phyloP scores from a whole-genome alignment of 1,140 invertebrate species.

The Manduca sexta region DNA sequence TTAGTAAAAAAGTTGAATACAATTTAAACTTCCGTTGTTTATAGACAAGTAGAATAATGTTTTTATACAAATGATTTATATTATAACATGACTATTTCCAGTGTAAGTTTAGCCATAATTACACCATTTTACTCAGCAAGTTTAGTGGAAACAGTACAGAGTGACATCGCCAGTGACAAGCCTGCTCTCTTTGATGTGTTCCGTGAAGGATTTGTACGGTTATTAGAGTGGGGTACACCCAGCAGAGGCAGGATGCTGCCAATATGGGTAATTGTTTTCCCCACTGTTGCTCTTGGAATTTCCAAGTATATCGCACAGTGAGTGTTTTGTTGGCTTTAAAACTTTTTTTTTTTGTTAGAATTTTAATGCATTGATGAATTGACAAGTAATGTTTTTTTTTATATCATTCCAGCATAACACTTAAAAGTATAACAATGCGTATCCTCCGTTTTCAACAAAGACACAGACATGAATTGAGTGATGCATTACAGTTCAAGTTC shows the following conservation, averaged over 20 bases:
- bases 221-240: slow-evolving; percentile 85
- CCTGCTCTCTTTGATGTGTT: slow-evolving; percentile 94
- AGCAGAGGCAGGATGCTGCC: slow-evolving; percentile 90
- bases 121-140: slow-evolving; percentile 96
- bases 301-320: slow-evolving; percentile 79
- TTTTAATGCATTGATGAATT: too few species aligned
- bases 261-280: slow-evolving; percentile 89
- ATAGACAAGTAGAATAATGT: background rate
- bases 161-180: slow-evolving; percentile 95
- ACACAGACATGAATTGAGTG: slow-evolving; percentile 60
- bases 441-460: slow-evolving; percentile 62
- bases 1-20: too few species aligned
- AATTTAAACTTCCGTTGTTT: too few species aligned
- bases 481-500: slow-evolving; percentile 45
- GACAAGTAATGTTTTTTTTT: background rate
- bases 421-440: slow-evolving; percentile 52
- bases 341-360: too few species aligned
- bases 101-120: slow-evolving; percentile 87
- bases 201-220: slow-evolving; percentile 88
- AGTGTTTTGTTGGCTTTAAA: too few species aligned
- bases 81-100: slow-evolving; percentile 56
- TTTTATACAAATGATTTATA: background rate
- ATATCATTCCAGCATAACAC: slow-evolving; percentile 42
- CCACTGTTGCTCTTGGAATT: slow-evolving; percentile 85
- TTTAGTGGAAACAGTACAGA: slow-evolving; percentile 96